These are phyloP conservation scores for Sterrhoptilus dennistouni DNA, from an alignment of 2,113 vertebrate genomes.

Conservation along the genomic window DNA sequence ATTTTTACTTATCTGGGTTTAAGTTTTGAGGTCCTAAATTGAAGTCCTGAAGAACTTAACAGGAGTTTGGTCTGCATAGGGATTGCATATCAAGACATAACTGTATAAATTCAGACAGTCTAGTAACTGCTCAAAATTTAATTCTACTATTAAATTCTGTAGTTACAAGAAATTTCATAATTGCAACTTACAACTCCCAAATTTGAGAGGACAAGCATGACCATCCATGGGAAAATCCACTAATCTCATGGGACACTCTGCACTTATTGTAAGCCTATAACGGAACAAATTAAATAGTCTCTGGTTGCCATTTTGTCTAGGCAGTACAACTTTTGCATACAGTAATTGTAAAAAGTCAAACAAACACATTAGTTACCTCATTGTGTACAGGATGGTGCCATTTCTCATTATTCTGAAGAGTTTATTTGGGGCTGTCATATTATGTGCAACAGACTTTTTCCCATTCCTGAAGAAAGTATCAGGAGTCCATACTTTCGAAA, in stretches of 20 bases:
- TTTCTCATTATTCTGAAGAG: slow-evolving; percentile 99
- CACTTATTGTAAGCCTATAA: slow-evolving; percentile 93
- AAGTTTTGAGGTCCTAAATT: neutral
- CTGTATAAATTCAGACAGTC: neutral
- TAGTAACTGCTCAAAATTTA: slow-evolving; percentile 29
- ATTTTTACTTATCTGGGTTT: neutral
- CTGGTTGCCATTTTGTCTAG: slow-evolving; percentile 54
- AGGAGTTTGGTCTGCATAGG: slow-evolving; percentile 52
- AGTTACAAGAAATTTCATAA: slow-evolving; percentile 66
- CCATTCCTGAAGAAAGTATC: slow-evolving; percentile 99
- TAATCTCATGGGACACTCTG: slow-evolving; percentile 97
- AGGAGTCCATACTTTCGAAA: slow-evolving; percentile 98
- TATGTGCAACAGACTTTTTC: slow-evolving; percentile 96
- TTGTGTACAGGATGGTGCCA: slow-evolving; percentile 97
- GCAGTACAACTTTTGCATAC: slow-evolving; percentile 48
- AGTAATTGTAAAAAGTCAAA: slow-evolving; percentile 15
- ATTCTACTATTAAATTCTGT: slow-evolving; percentile 43
- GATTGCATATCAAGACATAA: neutral
- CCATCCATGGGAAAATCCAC: slow-evolving; percentile 99
- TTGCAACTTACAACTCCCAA: slow-evolving; percentile 95
- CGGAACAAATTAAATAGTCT: slow-evolving; percentile 68
- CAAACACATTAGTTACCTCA: slow-evolving; percentile 83
- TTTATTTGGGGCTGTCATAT: slow-evolving; percentile 98
- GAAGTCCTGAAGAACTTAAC: slow-evolving; percentile 8
- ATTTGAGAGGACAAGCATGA: slow-evolving; percentile 97